Conservation (phyloP, 2,113 vertebrate genomes). For the Isichthys henryi region DNA sequence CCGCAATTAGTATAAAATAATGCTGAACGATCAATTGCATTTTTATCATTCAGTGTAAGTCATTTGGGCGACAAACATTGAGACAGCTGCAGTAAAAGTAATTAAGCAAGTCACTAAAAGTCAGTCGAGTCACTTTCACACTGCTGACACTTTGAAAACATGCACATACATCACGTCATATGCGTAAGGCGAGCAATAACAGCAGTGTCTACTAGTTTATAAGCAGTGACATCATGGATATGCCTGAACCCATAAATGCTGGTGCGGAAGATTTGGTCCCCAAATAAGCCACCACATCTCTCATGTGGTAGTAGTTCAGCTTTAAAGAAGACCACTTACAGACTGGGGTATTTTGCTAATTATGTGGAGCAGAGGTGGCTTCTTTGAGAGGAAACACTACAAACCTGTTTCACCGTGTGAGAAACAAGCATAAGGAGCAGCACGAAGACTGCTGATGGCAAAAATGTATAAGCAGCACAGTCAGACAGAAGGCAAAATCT, state of each 20-base stretch:
- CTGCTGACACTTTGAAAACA: not conserved
- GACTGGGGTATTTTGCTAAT: not conserved
- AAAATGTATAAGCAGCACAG: not conserved
- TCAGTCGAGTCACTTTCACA: not conserved
- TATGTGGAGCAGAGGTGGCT: not conserved
- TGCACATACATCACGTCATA: not conserved
- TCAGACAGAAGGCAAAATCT: not conserved
- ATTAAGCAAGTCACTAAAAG: not conserved
- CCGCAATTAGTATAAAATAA: not conserved
- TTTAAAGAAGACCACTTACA: not conserved
- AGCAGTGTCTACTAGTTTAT: not conserved
- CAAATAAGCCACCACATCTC: not conserved
- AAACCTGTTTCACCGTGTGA: not conserved
- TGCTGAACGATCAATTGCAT: not conserved
- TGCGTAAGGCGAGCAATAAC: not conserved
- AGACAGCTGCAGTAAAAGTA: not conserved
- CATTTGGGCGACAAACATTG: not conserved
- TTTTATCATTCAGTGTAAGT: not conserved
- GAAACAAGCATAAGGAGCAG: not conserved
- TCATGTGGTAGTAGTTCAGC: not conserved
- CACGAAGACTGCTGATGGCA: not conserved
- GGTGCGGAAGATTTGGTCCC: not conserved
- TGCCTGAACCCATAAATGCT: not conserved
- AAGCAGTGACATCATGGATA: not conserved
- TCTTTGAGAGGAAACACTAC: not conserved